These are phyloP conservation scores for Lucifuga dentata DNA, from an alignment of 2,113 vertebrate species.

Conservation along the genomic window DNA sequence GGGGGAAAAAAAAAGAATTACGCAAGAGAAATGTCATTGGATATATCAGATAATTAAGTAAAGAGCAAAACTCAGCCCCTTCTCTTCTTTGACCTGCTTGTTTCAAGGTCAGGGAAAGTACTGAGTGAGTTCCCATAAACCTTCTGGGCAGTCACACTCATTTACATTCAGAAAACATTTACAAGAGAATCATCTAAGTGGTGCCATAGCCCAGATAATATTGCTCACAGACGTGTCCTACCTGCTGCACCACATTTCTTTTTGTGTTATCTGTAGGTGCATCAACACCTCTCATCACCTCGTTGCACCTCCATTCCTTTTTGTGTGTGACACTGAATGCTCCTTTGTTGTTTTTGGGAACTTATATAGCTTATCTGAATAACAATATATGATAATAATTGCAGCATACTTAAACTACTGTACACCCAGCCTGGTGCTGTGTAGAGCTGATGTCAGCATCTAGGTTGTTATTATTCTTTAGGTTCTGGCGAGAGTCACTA, in stretches of 20 bases:
- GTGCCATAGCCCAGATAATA: slow-evolving; percentile 40
- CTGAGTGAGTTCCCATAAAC: slow-evolving; percentile 32
- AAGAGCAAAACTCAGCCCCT: slow-evolving; percentile 10
- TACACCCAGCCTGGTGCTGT: slow-evolving; percentile 3
- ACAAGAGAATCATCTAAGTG: slow-evolving; percentile 32
- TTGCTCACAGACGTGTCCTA: slow-evolving; percentile 67
- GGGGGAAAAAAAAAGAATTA: too few species aligned
- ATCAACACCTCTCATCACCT: slow-evolving; percentile 25
- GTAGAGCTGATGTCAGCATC: slow-evolving; percentile 5
- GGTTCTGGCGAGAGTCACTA: slow-evolving; percentile 11
- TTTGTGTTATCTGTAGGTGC: slow-evolving; percentile 36
- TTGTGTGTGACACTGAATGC: slow-evolving; percentile 2
- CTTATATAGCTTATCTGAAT: background rate
- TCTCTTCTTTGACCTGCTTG: slow-evolving; percentile 25
- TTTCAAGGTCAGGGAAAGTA: slow-evolving; percentile 24
- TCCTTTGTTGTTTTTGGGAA: slow-evolving; percentile 26
- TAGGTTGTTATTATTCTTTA: slow-evolving; percentile 20
- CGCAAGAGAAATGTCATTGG: slow-evolving; percentile 21
- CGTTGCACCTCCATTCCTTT: slow-evolving; percentile 1
- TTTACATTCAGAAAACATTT: slow-evolving; percentile 46
- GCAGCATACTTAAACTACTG: slow-evolving; percentile 1
- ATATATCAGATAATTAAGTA: slow-evolving; percentile 24
- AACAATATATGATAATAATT: slow-evolving; percentile 3
- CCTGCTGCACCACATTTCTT: slow-evolving; percentile 75
- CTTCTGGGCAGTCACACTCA: slow-evolving; percentile 50